Evolutionary conservation across 2,797 vertebrate species (phyloP).

Genomic region (Chrosomus eos): DNA sequence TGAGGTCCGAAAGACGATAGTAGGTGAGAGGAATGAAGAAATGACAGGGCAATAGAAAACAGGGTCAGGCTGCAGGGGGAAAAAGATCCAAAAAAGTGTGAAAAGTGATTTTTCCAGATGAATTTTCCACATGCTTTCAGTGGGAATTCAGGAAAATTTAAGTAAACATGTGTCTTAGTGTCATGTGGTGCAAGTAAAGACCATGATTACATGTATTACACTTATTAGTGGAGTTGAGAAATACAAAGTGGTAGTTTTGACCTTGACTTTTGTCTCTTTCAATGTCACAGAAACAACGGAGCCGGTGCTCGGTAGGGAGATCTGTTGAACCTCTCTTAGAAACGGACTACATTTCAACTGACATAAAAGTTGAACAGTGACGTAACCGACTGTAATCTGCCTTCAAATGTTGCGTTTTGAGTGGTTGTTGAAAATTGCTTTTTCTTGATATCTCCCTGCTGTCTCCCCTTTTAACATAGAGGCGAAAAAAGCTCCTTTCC

Average conservation of each 20-base stretch:
- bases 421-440: background rate
- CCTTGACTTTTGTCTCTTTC: background rate
- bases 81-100: background rate
- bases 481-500: background rate
- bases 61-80: background rate
- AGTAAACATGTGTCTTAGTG: background rate
- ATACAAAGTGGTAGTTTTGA: background rate
- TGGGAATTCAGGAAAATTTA: slow-evolving; percentile 18
- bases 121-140: slow-evolving; percentile 15
- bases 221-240: background rate
- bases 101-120: slow-evolving; percentile 6
- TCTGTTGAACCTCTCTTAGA: background rate
- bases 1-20: slow-evolving; percentile 12
- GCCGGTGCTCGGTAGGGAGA: background rate
- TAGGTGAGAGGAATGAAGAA: slow-evolving; percentile 6
- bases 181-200: background rate
- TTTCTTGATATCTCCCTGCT: slow-evolving; percentile 3
- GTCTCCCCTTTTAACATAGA: background rate
- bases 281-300: background rate
- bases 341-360: background rate
- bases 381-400: background rate
- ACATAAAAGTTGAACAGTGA: background rate
- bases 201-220: background rate
- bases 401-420: background rate
- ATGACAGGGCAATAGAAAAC: background rate